Base-by-base conservation (phyloP, 2,888 invertebrate genomes). In the Coenonympha glycerion region DNA sequence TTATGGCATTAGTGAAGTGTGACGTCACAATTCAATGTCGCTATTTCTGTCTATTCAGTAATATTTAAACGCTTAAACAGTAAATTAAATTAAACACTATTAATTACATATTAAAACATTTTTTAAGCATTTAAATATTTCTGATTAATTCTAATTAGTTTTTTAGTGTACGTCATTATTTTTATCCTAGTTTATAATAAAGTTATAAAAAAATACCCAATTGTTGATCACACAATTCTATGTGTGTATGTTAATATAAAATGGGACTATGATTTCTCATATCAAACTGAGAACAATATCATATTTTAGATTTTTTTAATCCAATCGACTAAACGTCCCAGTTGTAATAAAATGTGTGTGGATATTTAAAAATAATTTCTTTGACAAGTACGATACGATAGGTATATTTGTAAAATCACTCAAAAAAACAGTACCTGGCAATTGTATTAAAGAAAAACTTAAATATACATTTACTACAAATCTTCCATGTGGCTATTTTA, bases 401-500 rank as follows among this genome's bases (percentile, higher is more conserved):
- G n/a, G n/a, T 28, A 68, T 73, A 73, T 81, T 81, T 80, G 77
- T 80, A 78, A 76, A 34, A 79, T 73, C 76, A 82, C 82, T 83
- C 78, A 73, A 78, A 79, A 81, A 79, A 82, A 74, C 79, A 83
- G 86, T 86, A 86, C 86, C 86, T 86, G 86, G 81, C 82, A 81
- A 83, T 83, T 81, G 82, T 84, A 83, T 81, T 80, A 69, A 82
- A 24, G 8, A 11, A 80, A n/a, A 84, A 78, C 76, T 15, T 72
- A 81, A 86, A 86, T 86, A 85, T 85, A 85, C 81, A 82, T 86
- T 86, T 86, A 85, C 86, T 83, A 85, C 83, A 82, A 86, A 86
- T 83, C 84, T 85, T 82, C 75, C 76, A 79, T 72, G 65, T 60
- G 57, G 71, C 69, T 60, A 67, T 83, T 83, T 79, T 48, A 59